A percentile compares a stretch with the other conserved stretches of the same genome.
These are phyloP conservation scores for Barbus barbus DNA, from an alignment of 2,113 vertebrate genomes.

Conservation along the genomic window DNA sequence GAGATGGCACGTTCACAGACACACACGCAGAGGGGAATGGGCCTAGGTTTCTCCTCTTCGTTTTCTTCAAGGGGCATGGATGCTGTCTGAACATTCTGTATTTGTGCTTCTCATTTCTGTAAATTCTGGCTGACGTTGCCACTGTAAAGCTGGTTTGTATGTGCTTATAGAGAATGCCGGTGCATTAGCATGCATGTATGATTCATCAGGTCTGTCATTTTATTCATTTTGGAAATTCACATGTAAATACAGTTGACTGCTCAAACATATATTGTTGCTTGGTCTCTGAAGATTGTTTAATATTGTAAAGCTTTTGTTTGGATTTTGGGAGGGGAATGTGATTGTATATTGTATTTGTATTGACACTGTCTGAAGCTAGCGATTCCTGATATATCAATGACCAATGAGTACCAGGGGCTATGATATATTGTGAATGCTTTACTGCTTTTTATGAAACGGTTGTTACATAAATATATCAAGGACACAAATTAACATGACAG, in stretches of 20 bases:
- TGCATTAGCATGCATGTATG: conserved; percentile 92
- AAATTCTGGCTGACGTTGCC: conserved; percentile 63
- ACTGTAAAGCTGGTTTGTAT: conserved; percentile 76
- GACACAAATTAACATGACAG: background rate
- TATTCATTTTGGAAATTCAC: conserved; percentile 71
- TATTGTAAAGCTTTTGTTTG: conserved; percentile 53
- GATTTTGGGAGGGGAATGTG: conserved; percentile 58
- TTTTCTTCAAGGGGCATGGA: conserved; percentile 97
- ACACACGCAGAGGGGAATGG: conserved; percentile 97
- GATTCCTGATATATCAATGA: background rate
- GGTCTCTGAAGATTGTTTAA: conserved; percentile 62
- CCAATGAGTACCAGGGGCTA: background rate
- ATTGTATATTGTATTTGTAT: conserved; percentile 76
- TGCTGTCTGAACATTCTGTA: conserved; percentile 77
- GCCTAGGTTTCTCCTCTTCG: conserved; percentile 93
- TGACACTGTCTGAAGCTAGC: conserved; percentile 71
- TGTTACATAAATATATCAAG: background rate
- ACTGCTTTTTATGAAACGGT: background rate
- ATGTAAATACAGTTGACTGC: conserved; percentile 87
- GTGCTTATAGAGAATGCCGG: conserved; percentile 88
- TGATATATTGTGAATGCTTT: background rate
- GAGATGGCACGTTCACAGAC: conserved; percentile 98
- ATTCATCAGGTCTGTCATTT: conserved; percentile 94
- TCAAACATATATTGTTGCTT: conserved; percentile 83
- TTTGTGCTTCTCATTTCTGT: conserved; percentile 38